These are phyloP conservation scores for Toxostoma redivivum DNA, from an alignment of 2,113 vertebrate genomes.

Conservation along the genomic window DNA sequence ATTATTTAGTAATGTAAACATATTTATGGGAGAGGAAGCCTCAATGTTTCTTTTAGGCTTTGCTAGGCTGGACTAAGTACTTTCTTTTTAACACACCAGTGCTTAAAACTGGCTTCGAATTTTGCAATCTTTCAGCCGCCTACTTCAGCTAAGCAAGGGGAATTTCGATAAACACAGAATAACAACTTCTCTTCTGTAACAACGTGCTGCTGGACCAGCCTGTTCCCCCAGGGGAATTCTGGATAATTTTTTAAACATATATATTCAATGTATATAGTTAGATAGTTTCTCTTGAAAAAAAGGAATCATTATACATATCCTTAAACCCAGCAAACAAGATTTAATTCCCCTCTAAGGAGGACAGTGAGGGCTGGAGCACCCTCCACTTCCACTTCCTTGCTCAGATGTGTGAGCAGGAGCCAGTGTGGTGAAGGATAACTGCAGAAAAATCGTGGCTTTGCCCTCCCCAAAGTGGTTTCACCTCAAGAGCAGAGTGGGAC, in stretches of 20 bases:
- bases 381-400: background rate
- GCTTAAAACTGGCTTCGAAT: background rate
- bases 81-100: background rate
- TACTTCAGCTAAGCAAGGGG: fast-evolving
- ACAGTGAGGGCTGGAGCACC: background rate
- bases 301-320: background rate
- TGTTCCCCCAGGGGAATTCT: background rate
- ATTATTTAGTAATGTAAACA: background rate
- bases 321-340: background rate
- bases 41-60: background rate
- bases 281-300: background rate
- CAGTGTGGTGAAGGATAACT: background rate
- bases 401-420: background rate
- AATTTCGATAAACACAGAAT: background rate
- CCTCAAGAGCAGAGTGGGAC: background rate
- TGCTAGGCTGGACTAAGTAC: background rate
- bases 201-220: fast-evolving
- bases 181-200: fast-evolving
- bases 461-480: fast-evolving
- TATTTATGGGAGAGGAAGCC: background rate
- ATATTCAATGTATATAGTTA: background rate
- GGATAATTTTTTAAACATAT: no score
- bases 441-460: background rate
- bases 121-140: background rate
- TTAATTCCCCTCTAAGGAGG: background rate